A percentile compares a stretch with the other conserved stretches of the same genome.
Conservation (phyloP, 23 tunicate species). For the Styela clava region DNA sequence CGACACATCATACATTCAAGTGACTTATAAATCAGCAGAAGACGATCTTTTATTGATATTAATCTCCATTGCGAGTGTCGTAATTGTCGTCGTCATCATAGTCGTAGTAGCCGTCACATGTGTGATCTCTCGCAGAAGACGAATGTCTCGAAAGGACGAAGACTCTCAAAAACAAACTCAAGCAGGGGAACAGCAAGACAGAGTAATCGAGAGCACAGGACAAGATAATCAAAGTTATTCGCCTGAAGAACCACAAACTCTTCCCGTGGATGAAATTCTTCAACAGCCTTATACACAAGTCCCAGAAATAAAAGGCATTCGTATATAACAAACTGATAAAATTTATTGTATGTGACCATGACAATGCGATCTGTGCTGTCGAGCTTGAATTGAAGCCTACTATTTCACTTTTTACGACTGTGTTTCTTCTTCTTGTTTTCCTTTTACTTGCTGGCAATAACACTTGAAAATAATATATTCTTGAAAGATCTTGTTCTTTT, state of each 20-base stretch:
- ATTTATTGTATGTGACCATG: background rate
- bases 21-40: background rate
- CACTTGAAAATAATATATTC: too few relatives aligned
- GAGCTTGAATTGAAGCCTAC: too few relatives aligned
- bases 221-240: background rate
- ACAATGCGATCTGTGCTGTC: too few relatives aligned
- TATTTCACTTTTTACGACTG: too few relatives aligned
- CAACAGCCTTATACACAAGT: conserved; percentile 65
- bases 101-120: conserved; percentile 22
- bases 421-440: too few relatives aligned
- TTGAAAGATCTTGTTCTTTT: too few relatives aligned
- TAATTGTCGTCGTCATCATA: conserved; percentile 33
- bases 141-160: background rate
- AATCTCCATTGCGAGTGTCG: conserved; percentile 19
- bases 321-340: conserved; percentile 32
- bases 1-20: conserved; percentile 19
- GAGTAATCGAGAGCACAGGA: background rate
- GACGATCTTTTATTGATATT: conserved; percentile 3
- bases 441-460: too few relatives aligned
- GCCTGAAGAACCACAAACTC: background rate
- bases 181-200: background rate
- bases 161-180: background rate
- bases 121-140: background rate
- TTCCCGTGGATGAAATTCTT: conserved; percentile 15
- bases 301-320: conserved; percentile 63